Base-by-base conservation (phyloP, 2,797 vertebrate genomes). In the Pseudotriccus pelzelni region DNA sequence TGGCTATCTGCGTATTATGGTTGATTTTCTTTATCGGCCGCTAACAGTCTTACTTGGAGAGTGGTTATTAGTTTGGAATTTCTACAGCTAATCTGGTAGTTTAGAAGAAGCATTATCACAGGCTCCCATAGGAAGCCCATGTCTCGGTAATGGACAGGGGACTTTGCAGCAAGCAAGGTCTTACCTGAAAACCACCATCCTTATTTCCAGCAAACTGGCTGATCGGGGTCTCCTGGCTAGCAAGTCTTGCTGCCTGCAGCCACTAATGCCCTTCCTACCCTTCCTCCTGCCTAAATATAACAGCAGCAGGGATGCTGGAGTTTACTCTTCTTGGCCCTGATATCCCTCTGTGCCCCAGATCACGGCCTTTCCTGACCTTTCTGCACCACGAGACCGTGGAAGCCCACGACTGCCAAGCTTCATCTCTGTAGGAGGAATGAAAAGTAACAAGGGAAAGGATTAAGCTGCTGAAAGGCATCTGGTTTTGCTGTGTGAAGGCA, bases 11-110 rank as follows among this genome's bases (percentile, higher is more conserved):
- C 56, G 73, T 84, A 89, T 92, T 96, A 80, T 37, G 72, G 78
- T 64, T 95, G 89, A 88, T 95, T 95, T 89, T 96, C 95, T 97
- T 97, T 97, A 95, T 95, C 79, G 6, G 66, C 64, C 28, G 4
- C 87, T 96, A 89, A 84, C 94, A 89, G 87, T 93, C 83, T 88
- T 92, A 52, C 91, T 94, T 90, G 88, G 78, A 93, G 63, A 79
- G 87, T 59, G 63, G 89, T 95, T 95, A 93, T 97, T 96, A 88
- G 85, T 96, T 74, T 93, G 83, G 87, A 89, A 82, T 94, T 95
- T 88, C 88, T 75, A 76, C 90, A 70, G 83, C 93, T 95, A 91
- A 91, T 93, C 84, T 94, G 84, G 84, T 80, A n/a, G 63, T 90
- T 96, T 83, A 67, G 75, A 87, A 89, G 89, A 91, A 82, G 43